Evolutionary conservation across 2,888 invertebrate genomes (phyloP), one percentile per base, ranked within the genome.

Genomic region (Anodontia alba): DNA sequence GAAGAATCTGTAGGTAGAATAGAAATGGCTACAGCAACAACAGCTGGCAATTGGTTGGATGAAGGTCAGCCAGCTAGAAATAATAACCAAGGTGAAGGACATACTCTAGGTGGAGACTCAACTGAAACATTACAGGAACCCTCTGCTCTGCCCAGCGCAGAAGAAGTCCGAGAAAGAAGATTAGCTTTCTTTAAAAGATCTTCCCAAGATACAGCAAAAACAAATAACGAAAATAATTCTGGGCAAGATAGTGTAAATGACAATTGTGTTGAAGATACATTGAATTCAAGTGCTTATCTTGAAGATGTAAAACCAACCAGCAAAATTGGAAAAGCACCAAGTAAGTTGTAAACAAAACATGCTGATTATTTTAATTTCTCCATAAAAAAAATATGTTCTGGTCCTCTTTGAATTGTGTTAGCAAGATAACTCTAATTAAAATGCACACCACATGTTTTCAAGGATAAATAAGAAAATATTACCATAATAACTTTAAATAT

Each of bases 151-250:
- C 68, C 54, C 7, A 66, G 43, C 29, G 51, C 57, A 20, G 90
- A 92, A 62, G 91, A 92, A 76, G 72, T 92, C 17, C 81, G 92
- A 67, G 78, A 85, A 80, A 91, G 89, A 77, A 87, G 92, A 69
- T 79, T 91, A 29, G 91, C 90, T 31, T 91, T 87, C 80, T 80
- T 92, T 46, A 83, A 80, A 66, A 86, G 80, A 78, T 36, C 84
- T 33, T 74, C 80, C 10, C n/a, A n/a, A n/a, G 38, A 26, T 23
- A 51, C 51, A 42, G 67, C 23, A 46, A 71, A 54, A 26, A 23
- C 31, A n/a, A 23, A 49, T 20, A 15, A 20, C 5, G 49, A 49
- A 49, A 12, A 12, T 8, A 38, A 38, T 12, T 8, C 12, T 38
- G 5, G 7, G 15, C 1, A 62, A 8, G 12, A 10, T 62, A 33